Evolutionary conservation across 2,888 invertebrate genomes (phyloP), one percentile per base, ranked within the genome.

Genomic region (Macrophya alboannulata): DNA sequence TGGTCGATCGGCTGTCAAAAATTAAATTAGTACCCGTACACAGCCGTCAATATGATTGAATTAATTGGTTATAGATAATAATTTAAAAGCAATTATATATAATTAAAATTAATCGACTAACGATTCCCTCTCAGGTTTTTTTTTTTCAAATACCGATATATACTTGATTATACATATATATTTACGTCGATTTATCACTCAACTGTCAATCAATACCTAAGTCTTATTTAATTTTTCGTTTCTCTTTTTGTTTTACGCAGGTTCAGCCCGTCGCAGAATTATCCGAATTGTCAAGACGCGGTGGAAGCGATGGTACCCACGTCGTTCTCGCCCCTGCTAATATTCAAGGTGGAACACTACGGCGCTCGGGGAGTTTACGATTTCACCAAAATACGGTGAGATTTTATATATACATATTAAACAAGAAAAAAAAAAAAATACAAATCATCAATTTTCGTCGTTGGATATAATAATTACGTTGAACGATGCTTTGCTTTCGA

Each of bases 231-330:
- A 17, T 59, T 25, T 79, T 81, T 77, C n/a, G 0, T 77, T 31
- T 55, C 25, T 55, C 21, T 12, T 62, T 25, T 25, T 25, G 4
- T 62, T 21, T 25, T 1, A 17, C 91, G 31, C 94, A 98, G 98
- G 99, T 99, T 87, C 98, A 99, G 94, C 98, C 98, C 65, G 98
- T 99, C 88, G 97, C 98, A 0, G 99, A 99, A 94, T 94, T 99
- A 90, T 97, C 98, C 90, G 99, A 99, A 94, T 94, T 99, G 90
- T 98, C 98, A 87, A 96, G 97, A 89, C 95, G 98, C 84, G 97
- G 95, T 40, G 95, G 95, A 72, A 95, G 95, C 89, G 97, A 97
- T 90, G 97, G 97, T 0, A 94, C 94, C 65, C 95, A 95, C 89
- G 95, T 97, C 40, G 96, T 96, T 77, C 94, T 97, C 81, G 96